These are phyloP conservation scores for Himalopsyche japonica DNA, from an alignment of 2,888 invertebrate genomes.

Conservation along the genomic window DNA sequence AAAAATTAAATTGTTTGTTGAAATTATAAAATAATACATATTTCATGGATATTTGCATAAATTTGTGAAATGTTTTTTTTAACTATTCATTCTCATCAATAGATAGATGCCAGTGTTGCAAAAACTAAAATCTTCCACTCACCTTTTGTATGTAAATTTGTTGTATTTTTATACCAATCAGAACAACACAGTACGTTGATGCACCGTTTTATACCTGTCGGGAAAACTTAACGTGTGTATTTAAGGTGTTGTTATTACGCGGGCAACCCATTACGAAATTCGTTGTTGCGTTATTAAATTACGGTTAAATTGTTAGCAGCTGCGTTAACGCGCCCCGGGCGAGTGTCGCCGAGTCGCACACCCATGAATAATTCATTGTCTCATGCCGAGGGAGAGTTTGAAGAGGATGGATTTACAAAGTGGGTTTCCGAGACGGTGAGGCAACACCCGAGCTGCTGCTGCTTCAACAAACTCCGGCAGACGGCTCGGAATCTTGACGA, in stretches of 20 bases:
- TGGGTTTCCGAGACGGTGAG: background rate
- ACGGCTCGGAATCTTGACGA: background rate
- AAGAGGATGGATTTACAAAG: background rate
- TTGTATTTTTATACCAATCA: background rate
- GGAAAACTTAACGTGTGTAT: background rate
- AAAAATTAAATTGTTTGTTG: no score
- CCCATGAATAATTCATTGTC: slow-evolving; percentile 23
- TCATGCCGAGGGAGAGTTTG: slow-evolving; percentile 8
- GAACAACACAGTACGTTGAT: background rate
- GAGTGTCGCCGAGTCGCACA: background rate
- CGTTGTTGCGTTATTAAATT: slow-evolving; percentile 31
- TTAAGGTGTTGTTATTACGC: background rate
- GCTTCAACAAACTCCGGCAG: background rate
- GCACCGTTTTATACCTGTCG: background rate
- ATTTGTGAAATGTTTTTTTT: no score
- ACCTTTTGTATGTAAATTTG: background rate
- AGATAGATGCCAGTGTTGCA: no score
- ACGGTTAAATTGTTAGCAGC: slow-evolving; percentile 27
- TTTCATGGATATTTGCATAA: no score
- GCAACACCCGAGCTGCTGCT: background rate
- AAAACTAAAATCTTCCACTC: no score
- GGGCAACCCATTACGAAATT: slow-evolving; percentile 11
- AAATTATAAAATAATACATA: no score
- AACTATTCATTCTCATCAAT: no score
- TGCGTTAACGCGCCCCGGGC: slow-evolving; percentile 12